A percentile compares a stretch with the other conserved stretches of the same genome.
These are phyloP conservation scores for Eristalis intricaria DNA, from an alignment of 2,888 invertebrate species.

Conservation along the genomic window DNA sequence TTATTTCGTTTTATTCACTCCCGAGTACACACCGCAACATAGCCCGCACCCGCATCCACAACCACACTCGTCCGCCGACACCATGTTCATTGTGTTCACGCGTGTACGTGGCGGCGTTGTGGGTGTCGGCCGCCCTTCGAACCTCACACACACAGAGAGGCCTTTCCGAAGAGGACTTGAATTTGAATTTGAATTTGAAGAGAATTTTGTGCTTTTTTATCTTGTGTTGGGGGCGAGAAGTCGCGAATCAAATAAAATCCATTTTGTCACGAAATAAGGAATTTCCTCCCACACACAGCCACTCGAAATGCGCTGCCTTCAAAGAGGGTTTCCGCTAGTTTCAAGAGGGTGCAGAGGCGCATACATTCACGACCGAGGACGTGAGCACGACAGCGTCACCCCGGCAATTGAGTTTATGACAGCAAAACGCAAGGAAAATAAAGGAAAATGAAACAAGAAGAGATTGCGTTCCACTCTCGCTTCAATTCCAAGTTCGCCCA, in stretches of 20 bases:
- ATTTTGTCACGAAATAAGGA: conserved; percentile 70
- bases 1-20: conserved; percentile 66
- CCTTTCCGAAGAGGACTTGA: conserved; percentile 10
- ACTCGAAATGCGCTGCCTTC: neutral
- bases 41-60: neutral
- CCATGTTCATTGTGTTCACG: conserved; percentile 32
- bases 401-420: conserved; percentile 52
- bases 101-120: conserved; percentile 21
- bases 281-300: conserved; percentile 57
- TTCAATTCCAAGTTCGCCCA: conserved; percentile 44
- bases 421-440: conserved; percentile 12
- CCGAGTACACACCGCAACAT: conserved; percentile 41
- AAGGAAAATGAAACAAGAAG: neutral
- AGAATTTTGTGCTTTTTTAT: conserved; percentile 13
- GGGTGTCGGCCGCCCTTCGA: neutral
- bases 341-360: conserved; percentile 40
- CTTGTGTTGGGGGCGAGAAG: conserved; percentile 15
- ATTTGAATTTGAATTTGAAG: conserved; percentile 52
- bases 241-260: conserved; percentile 69
- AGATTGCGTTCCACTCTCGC: conserved; percentile 20
- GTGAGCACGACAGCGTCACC: conserved; percentile 57
- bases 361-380: conserved; percentile 25
- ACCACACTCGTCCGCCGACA: neutral
- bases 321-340: conserved; percentile 56
- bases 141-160: neutral